Percentiles rank a stretch among this genome's conserved stretches.
Evolutionary conservation across 2,888 invertebrate genomes (phyloP).

Genomic region (Drosophila mimetica): DNA sequence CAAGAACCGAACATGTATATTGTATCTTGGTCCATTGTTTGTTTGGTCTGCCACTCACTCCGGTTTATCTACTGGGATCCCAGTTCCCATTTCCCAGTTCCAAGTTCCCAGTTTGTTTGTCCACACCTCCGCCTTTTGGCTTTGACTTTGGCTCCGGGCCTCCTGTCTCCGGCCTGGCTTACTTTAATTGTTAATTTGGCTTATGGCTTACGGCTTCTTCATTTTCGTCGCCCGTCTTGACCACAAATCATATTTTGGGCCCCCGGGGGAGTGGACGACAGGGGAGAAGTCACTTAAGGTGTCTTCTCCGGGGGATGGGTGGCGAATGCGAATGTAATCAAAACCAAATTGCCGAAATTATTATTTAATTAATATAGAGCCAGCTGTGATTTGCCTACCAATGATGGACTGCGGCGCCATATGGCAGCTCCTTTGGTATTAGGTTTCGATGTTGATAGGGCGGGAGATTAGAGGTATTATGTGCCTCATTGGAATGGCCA

Average conservation of each 20-base stretch:
- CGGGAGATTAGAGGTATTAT: constrained; percentile 1
- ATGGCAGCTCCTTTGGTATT: constrained; percentile 2
- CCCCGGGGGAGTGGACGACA: constrained; percentile 18
- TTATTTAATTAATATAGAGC: constrained; percentile 63
- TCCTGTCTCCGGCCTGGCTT: constrained; percentile 34
- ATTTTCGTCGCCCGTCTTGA: constrained; percentile 27
- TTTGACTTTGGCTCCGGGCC: neutral
- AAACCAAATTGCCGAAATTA: constrained; percentile 62
- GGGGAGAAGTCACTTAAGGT: constrained; percentile 38
- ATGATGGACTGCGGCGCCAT: constrained; percentile 27
- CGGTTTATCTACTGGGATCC: neutral
- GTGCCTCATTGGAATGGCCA: neutral
- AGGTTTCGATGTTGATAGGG: neutral
- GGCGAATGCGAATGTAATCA: constrained; percentile 59
- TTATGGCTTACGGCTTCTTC: constrained; percentile 69
- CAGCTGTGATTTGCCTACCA: constrained; percentile 20
- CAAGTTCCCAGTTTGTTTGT: constrained; percentile 34
- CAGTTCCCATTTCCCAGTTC: neutral
- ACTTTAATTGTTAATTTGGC: constrained; percentile 72
- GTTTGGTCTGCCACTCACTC: constrained; percentile 21
- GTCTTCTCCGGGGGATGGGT: constrained; percentile 16
- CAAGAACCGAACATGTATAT: constrained; percentile 11
- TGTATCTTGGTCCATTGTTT: constrained; percentile 31
- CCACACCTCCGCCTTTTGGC: constrained; percentile 2
- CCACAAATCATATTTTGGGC: constrained; percentile 57